Evolutionary conservation across 2,113 vertebrate species (phyloP), one percentile per base, ranked within the genome.

Genomic region (Alosa alosa): DNA sequence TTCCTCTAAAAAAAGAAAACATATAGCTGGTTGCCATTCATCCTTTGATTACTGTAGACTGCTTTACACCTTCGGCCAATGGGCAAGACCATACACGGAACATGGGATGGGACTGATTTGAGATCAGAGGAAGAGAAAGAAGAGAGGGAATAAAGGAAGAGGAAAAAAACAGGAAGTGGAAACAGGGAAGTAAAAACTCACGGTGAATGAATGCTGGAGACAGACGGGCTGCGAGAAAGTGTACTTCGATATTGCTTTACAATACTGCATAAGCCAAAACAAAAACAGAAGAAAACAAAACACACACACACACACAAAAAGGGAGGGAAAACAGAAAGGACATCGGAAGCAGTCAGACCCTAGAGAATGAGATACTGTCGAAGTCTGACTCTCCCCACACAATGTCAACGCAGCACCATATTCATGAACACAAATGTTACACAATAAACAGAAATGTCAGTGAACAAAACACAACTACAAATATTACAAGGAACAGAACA

Each of bases 131-230:
- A 83, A 46, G 83, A 82, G 20, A 85, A 72, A 84, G n/a, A 31
- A 84, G 0, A 57, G 82, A 15, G 82, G 78, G 78, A 81, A 81
- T 64, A 88, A 84, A 88, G 86, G 0, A 87, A 81, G 50, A 89
- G 86, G 90, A 84, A 83, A 87, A 84, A 89, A 82, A 83, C 86
- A 75, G 81, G 87, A 88, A 60, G 2, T 93, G 92, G 87, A 94
- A 96, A 96, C 95, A 94, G 93, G 96, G 94, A 44, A 95, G 94
- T 95, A 91, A 90, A 96, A 94, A 95, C 98, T 98, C 97, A 99
- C 97, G 96, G 96, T 97, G 97, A 98, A 95, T 96, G 97, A 95
- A 97, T 94, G 96, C 97, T 98, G 97, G 96, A 98, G 96, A 97
- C 95, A 94, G 97, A 97, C 93, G 96, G 96, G 96, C 97, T 97